Evolutionary conservation across 1,140 invertebrate genomes (phyloP).

Genomic region (Musca vetustissima): DNA sequence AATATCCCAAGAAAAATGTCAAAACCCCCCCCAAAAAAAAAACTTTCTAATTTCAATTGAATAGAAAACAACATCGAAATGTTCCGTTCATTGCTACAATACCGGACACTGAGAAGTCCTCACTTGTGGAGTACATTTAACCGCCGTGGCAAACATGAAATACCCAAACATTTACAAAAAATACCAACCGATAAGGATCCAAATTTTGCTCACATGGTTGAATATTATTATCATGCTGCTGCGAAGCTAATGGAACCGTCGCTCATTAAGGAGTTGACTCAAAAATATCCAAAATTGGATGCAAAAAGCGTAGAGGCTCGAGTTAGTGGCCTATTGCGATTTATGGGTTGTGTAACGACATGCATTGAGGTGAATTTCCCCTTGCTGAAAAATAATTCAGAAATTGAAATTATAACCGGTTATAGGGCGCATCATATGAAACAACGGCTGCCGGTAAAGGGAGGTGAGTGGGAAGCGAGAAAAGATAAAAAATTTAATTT

Average conservation of each 20-base stretch:
- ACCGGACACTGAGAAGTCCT: no score
- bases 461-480: slow-evolving; percentile 57
- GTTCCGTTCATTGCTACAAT: no score
- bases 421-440: slow-evolving; percentile 84
- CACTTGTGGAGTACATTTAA: no score
- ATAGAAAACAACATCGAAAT: no score
- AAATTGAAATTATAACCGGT: slow-evolving; percentile 77
- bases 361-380: slow-evolving; percentile 80
- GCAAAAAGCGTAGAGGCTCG: slow-evolving; percentile 66
- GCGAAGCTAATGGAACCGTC: slow-evolving; percentile 66
- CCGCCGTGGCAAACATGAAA: slow-evolving; percentile 55
- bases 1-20: no score
- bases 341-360: slow-evolving; percentile 74
- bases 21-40: no score
- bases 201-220: slow-evolving; percentile 70
- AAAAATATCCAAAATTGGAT: slow-evolving; percentile 59
- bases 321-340: slow-evolving; percentile 68
- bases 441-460: slow-evolving; percentile 79
- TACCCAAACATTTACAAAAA: slow-evolving; percentile 63
- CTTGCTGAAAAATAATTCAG: slow-evolving; percentile 72
- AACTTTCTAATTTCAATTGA: no score
- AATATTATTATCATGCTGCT: slow-evolving; percentile 72
- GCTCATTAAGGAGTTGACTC: slow-evolving; percentile 65
- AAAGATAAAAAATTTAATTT: no score
- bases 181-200: slow-evolving; percentile 66